Evolutionary conservation across 2,113 vertebrate species (phyloP).

Genomic region (Chloebia gouldiae): DNA sequence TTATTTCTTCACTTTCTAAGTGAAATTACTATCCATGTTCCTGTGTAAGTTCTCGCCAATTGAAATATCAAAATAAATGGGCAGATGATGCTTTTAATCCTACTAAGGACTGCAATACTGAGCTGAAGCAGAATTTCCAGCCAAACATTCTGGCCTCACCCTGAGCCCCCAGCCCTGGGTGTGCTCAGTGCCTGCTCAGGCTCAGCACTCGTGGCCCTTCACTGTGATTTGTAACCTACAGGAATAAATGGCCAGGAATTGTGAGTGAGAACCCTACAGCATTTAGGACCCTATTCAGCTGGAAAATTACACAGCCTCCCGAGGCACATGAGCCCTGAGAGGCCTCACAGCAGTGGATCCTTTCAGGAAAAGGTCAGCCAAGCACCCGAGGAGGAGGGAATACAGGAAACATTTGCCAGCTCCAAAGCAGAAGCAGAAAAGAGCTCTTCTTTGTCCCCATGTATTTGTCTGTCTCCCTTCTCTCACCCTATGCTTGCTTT

Average conservation of each 20-base stretch:
- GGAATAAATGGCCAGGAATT: not conserved
- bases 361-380: not conserved
- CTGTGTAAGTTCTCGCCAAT: not conserved
- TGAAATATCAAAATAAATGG: not conserved
- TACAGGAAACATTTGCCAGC: not conserved
- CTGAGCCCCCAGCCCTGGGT: not conserved
- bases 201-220: not conserved
- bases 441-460: not conserved
- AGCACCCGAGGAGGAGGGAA: not conserved
- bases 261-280: not conserved
- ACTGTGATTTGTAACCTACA: not conserved
- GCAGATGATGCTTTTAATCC: not conserved
- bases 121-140: not conserved
- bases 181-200: not conserved
- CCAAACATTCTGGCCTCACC: not conserved
- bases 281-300: constrained; percentile 19
- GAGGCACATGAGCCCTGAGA: constrained; percentile 3
- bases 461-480: not conserved
- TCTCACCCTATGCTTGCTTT: not conserved
- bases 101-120: not conserved
- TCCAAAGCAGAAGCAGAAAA: not conserved
- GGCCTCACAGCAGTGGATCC: not conserved
- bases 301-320: constrained; percentile 16
- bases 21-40: not conserved
- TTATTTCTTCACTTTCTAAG: not conserved